A percentile compares a stretch with the other conserved stretches of the same genome.
Evolutionary conservation across 2,888 invertebrate species (phyloP).

Genomic region (Microctonus brassicae): DNA sequence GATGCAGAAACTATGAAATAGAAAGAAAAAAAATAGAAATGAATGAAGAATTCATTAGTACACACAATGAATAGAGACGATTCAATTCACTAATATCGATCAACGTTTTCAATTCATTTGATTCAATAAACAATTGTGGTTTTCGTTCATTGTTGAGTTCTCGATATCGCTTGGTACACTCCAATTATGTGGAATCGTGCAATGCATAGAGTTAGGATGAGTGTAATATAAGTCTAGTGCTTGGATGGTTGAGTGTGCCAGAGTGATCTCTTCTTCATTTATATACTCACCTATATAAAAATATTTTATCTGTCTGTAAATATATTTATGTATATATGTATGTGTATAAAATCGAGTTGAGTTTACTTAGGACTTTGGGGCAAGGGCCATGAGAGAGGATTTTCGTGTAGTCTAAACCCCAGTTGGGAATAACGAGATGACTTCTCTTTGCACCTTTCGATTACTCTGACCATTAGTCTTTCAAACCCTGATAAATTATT

Average conservation of each 20-base stretch:
- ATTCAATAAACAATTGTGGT: neutral
- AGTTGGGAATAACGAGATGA: neutral
- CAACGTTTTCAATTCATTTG: neutral
- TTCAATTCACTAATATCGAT: neutral
- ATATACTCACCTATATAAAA: too few relatives aligned
- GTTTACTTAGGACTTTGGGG: slow-evolving; percentile 26
- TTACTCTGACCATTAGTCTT: neutral
- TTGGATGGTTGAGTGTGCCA: neutral
- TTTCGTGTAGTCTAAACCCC: slow-evolving; percentile 26
- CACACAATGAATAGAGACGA: neutral
- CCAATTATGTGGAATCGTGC: neutral
- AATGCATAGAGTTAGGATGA: neutral
- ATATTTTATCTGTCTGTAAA: neutral
- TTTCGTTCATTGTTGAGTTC: neutral
- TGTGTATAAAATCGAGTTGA: neutral
- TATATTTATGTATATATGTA: neutral
- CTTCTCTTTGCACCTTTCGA: neutral
- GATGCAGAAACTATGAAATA: neutral
- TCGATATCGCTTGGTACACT: neutral
- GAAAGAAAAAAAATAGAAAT: neutral
- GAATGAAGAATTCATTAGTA: too few relatives aligned
- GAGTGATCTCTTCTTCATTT: neutral
- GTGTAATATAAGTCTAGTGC: too few relatives aligned
- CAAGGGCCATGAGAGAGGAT: slow-evolving; percentile 23
- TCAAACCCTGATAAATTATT: neutral